phyloP scores from a whole-genome alignment of 2,113 vertebrate species.

The Turnix velox region DNA sequence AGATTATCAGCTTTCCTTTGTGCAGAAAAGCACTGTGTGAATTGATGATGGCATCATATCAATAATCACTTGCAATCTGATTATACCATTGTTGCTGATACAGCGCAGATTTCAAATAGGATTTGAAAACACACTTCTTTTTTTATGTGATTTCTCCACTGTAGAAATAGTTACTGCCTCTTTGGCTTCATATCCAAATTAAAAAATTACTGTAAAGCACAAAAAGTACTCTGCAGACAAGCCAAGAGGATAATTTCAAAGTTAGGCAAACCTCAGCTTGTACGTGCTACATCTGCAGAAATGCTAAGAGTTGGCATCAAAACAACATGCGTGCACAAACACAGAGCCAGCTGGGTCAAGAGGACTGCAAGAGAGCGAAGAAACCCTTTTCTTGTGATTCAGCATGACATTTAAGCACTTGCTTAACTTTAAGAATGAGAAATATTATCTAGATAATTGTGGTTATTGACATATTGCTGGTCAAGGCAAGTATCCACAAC shows the following conservation, averaged over 20 bases:
- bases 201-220: neutral
- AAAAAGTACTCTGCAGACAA: neutral
- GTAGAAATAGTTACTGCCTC: neutral
- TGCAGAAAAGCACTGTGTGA: neutral
- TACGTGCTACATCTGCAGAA: neutral
- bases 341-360: neutral
- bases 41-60: neutral
- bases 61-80: neutral
- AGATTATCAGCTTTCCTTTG: neutral
- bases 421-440: neutral
- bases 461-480: neutral
- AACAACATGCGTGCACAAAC: fast-evolving
- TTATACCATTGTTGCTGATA: neutral
- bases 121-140: neutral
- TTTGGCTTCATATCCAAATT: neutral
- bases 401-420: neutral
- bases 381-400: neutral
- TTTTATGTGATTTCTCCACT: neutral
- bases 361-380: fast-evolving
- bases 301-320: neutral
- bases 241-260: neutral
- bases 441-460: neutral
- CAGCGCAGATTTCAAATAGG: neutral
- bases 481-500: neutral
- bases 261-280: neutral